phyloP scores from a whole-genome alignment of 2,113 vertebrate genomes.

The Ciconia maguari region DNA sequence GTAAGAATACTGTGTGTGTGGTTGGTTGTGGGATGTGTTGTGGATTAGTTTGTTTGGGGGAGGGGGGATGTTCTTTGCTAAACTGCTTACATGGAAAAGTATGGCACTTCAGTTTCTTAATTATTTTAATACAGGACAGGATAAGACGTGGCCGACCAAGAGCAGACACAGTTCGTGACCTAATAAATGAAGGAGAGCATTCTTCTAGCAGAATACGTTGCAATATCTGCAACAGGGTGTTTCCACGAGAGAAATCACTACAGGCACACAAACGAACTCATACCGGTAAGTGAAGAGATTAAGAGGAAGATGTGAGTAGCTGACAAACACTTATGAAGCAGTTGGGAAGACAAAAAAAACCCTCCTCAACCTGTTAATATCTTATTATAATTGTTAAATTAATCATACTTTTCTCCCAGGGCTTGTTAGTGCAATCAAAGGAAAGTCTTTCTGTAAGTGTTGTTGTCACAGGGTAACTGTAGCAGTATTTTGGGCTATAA shows the following conservation, averaged over 20 bases:
- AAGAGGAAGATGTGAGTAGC: neutral
- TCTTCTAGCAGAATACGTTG: constrained; percentile 92
- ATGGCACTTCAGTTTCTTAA: neutral
- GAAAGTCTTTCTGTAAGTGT: neutral
- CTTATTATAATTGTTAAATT: neutral
- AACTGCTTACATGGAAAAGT: neutral
- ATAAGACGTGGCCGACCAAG: constrained; percentile 88
- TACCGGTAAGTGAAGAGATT: constrained; percentile 79
- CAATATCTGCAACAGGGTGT: constrained; percentile 92
- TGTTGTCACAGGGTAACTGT: neutral
- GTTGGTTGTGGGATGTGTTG: neutral
- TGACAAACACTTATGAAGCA: neutral
- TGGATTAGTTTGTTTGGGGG: neutral
- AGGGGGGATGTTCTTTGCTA: neutral
- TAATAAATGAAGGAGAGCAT: constrained; percentile 90
- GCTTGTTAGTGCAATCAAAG: neutral
- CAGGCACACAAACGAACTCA: constrained; percentile 95
- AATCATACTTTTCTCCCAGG: neutral
- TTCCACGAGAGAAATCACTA: constrained; percentile 91
- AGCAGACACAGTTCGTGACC: constrained; percentile 89
- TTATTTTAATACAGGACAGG: constrained; percentile 76
- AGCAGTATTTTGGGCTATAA: neutral
- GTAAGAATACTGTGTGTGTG: neutral
- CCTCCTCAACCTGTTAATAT: neutral
- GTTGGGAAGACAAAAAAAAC: neutral